These are phyloP conservation scores for Ovibos moschatus DNA, from an alignment of 2,113 vertebrate species.

Conservation along the genomic window DNA sequence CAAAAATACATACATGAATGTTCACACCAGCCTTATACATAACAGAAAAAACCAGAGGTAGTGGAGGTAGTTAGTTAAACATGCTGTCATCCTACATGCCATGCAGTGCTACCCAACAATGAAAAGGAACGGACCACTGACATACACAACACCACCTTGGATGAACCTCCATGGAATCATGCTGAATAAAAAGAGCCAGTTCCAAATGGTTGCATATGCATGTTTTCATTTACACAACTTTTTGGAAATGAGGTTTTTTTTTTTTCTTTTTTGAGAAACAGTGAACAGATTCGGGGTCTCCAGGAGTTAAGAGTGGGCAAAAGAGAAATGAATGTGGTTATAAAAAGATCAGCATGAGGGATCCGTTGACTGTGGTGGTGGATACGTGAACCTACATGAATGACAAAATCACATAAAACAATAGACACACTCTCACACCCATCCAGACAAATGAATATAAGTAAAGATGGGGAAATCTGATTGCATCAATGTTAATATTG, in stretches of 20 bases:
- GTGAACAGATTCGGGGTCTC: not conserved
- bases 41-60: not conserved
- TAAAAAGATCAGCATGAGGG: not conserved
- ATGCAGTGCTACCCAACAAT: not conserved
- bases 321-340: not conserved
- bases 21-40: not conserved
- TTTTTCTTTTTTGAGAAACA: not conserved
- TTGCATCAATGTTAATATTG: not conserved
- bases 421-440: not conserved
- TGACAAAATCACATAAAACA: not conserved
- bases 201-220: not conserved
- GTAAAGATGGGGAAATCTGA: not conserved
- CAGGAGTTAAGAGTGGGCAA: not conserved
- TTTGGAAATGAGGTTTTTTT: not conserved
- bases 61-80: not conserved
- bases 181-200: not conserved
- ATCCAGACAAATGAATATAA: not conserved
- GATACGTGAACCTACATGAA: rapidly evolving
- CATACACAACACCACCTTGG: not conserved
- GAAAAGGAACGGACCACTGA: not conserved
- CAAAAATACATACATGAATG: not conserved
- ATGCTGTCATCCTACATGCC: rapidly evolving
- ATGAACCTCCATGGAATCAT: not conserved
- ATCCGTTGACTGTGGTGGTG: not conserved
- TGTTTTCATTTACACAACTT: not conserved